phyloP scores from a whole-genome alignment of 2,797 vertebrate genomes.

The Adelosebastes latens region DNA sequence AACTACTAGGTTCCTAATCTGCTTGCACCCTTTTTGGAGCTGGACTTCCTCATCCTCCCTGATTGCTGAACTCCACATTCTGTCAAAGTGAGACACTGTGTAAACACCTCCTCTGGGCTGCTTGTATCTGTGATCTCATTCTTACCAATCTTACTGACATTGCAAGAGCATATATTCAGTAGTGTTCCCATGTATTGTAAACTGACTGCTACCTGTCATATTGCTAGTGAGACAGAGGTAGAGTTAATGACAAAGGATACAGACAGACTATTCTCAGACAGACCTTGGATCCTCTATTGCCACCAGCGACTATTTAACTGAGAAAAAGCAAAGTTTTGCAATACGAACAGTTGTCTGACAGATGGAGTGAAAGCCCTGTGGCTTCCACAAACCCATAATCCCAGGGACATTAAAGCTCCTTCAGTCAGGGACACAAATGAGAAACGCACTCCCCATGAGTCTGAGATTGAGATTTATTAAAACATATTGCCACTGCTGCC shows the following conservation, averaged over 20 bases:
- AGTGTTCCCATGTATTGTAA: not conserved
- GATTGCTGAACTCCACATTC: not conserved
- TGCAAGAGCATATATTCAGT: not conserved
- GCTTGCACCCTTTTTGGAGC: not conserved
- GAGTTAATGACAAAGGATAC: not conserved
- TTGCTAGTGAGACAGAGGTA: not conserved
- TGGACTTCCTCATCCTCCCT: not conserved
- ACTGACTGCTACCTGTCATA: not conserved
- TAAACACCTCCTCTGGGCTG: not conserved
- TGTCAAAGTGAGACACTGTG: not conserved
- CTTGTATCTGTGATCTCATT: not conserved
- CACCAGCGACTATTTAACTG: slow-evolving; percentile 18
- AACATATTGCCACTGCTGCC: slow-evolving; percentile 44
- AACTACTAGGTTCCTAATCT: not conserved
- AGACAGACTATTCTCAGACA: not conserved
- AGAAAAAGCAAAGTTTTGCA: slow-evolving; percentile 22
- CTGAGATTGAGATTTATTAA: slow-evolving; percentile 52
- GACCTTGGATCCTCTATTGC: not conserved
- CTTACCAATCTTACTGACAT: not conserved
- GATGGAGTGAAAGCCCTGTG: slow-evolving; percentile 41
- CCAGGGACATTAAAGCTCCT: slow-evolving; percentile 38
- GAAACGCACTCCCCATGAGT: slow-evolving; percentile 31
- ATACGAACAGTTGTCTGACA: slow-evolving; percentile 39
- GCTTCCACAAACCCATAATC: slow-evolving; percentile 33
- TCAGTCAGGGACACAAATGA: slow-evolving; percentile 43